Evolutionary conservation across 2,113 vertebrate genomes (phyloP).

Genomic region (Ascaphus truei): DNA sequence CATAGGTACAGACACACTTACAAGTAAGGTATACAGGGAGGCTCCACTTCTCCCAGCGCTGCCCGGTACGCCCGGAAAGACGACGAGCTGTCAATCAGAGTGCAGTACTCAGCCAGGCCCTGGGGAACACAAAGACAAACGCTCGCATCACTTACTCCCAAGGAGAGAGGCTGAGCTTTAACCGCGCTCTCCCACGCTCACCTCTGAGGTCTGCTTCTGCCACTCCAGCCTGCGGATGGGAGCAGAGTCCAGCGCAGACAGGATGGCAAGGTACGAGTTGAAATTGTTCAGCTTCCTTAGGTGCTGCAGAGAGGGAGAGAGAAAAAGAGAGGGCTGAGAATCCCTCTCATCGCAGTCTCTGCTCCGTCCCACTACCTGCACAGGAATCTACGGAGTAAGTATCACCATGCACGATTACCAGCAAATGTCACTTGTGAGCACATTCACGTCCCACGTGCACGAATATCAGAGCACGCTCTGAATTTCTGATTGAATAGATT

Average conservation of each 20-base stretch:
- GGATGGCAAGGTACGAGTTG: slow-evolving; percentile 97
- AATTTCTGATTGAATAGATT: too few relatives aligned
- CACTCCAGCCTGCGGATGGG: slow-evolving; percentile 95
- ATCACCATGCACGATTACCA: too few relatives aligned
- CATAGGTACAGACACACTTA: slow-evolving; percentile 75
- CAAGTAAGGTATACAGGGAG: slow-evolving; percentile 95
- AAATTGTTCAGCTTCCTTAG: slow-evolving; percentile 97
- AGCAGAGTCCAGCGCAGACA: slow-evolving; percentile 94
- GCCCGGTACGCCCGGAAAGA: slow-evolving; percentile 96
- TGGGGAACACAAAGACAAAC: slow-evolving; percentile 25
- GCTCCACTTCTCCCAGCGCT: slow-evolving; percentile 91
- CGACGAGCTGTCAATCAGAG: slow-evolving; percentile 94
- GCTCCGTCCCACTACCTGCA: too few relatives aligned
- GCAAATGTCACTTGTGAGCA: too few relatives aligned
- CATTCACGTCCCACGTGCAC: too few relatives aligned
- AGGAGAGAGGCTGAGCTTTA: too few relatives aligned
- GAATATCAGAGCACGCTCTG: too few relatives aligned
- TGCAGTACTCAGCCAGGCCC: slow-evolving; percentile 97
- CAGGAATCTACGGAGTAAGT: too few relatives aligned
- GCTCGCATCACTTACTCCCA: too few relatives aligned
- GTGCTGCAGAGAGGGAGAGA: slow-evolving; percentile 65
- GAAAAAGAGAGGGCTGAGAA: too few relatives aligned
- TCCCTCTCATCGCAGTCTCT: too few relatives aligned
- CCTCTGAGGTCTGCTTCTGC: slow-evolving; percentile 99
- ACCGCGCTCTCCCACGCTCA: slow-evolving; percentile 41